Base-by-base conservation (phyloP, 1,140 invertebrate species). In the Metaphire vulgaris region DNA sequence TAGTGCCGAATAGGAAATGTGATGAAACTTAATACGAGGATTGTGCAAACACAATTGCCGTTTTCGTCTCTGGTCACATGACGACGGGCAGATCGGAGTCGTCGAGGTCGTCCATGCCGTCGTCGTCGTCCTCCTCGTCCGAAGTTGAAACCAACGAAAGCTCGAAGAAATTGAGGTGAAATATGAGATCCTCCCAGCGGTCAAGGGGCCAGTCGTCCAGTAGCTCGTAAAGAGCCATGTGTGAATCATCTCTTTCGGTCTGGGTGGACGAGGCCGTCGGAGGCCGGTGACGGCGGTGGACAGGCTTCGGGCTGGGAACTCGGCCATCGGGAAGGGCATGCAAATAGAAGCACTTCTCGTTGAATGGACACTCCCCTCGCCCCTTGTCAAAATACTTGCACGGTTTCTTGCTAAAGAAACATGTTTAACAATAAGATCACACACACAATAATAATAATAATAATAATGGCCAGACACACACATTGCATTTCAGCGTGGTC, bases 291-390 rank as follows among this genome's bases (percentile, higher is more conserved):
- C 41, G 41, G 41, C 41, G 41, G 21, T 56, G 21, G 41, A 21
- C 41, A 21, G 41, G 41, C 65, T 91, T 91, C 32, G 93, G 90
- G 82, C 92, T 90, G 72, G 91, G 88, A 80, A 90, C 90, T 21
- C 89, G 90, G 12, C 93, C 93, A 86, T 94, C 92, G 1, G 92
- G 90, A 79, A 92, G 87, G 67, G 92, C 91, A 84, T 96, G 94
- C 68, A 91, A 89, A 81, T 96, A 96, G 83, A 96, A 96, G 82
- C 94, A 96, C 82, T 94, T 94, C 82, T 94, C 93, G 41, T 93
- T 93, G 86, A 96, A 96, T 6, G 93, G 94, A 88, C 94, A 96
- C 80, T 91, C 91, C n/a, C 92, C 92, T 78, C 89, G 86, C 1
- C 92, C 92, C 84, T 90, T 88, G 76, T 92, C 91, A 82, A 95